These are phyloP conservation scores for Penelope pileata DNA, from an alignment of 2,113 vertebrate genomes.

Conservation along the genomic window DNA sequence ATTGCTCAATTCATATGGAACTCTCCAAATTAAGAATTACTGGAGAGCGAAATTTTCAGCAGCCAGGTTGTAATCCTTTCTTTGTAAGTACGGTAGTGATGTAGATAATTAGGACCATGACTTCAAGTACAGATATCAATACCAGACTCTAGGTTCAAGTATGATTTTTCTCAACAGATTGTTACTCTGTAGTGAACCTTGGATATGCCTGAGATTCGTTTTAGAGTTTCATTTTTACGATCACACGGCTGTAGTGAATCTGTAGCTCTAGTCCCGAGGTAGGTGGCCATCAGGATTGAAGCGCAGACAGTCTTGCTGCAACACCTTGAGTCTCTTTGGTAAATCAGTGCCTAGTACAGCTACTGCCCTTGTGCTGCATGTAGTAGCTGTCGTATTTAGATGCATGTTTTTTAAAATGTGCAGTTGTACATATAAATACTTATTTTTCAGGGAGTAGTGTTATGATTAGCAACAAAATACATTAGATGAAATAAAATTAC, in stretches of 20 bases:
- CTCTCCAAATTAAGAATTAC: background rate
- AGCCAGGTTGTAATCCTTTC: background rate
- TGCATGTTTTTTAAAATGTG: background rate
- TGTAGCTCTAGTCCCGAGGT: background rate
- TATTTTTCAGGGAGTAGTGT: rapidly evolving
- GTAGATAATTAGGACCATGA: background rate
- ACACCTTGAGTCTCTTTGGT: background rate
- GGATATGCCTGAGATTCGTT: rapidly evolving
- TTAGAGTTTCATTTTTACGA: background rate
- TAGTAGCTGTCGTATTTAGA: background rate
- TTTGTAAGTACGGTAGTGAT: background rate
- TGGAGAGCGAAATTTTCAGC: background rate
- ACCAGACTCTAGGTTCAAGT: background rate
- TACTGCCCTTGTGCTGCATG: rapidly evolving
- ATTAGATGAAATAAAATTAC: background rate
- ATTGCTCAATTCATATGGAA: background rate
- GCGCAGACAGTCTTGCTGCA: background rate
- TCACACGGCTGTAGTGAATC: background rate
- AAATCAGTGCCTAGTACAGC: background rate
- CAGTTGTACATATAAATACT: background rate
- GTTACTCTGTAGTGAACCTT: background rate
- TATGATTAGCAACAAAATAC: background rate
- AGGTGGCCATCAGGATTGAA: background rate
- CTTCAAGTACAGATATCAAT: rapidly evolving
- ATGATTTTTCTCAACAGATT: background rate